Conservation (phyloP, 2,888 invertebrate genomes). For the Xanthia icteritia region DNA sequence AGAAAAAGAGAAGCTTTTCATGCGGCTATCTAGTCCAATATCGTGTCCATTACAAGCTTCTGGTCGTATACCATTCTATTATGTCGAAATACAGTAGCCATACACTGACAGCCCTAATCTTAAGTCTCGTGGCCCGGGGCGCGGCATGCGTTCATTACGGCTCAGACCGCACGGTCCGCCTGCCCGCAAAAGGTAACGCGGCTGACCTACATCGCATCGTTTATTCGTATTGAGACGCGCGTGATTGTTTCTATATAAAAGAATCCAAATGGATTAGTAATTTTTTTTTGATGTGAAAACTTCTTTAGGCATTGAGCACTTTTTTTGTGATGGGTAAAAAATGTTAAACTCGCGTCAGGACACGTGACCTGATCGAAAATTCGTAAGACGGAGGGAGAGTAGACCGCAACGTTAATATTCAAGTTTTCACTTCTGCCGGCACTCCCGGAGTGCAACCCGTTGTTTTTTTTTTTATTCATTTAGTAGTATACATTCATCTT, state of each 20-base stretch:
- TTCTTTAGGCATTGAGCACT: too few relatives aligned
- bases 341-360: too few relatives aligned
- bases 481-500: too few relatives aligned
- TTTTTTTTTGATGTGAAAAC: too few relatives aligned
- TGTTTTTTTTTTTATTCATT: too few relatives aligned
- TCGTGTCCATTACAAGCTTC: not conserved
- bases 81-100: constrained; percentile 9
- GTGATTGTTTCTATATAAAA: constrained; percentile 51
- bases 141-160: constrained; percentile 66
- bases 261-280: constrained; percentile 21
- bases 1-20: too few relatives aligned
- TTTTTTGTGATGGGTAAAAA: too few relatives aligned
- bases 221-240: constrained; percentile 55
- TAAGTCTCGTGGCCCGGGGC: constrained; percentile 47
- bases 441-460: too few relatives aligned
- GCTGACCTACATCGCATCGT: constrained; percentile 64
- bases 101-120: constrained; percentile 48
- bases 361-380: too few relatives aligned
- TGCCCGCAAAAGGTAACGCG: constrained; percentile 60
- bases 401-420: too few relatives aligned
- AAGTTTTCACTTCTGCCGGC: too few relatives aligned
- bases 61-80: not conserved
- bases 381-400: too few relatives aligned
- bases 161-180: constrained; percentile 43
- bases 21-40: not conserved